These are phyloP conservation scores for Helicorthomorpha holstii DNA, from an alignment of 1,140 invertebrate genomes.

Conservation along the genomic window DNA sequence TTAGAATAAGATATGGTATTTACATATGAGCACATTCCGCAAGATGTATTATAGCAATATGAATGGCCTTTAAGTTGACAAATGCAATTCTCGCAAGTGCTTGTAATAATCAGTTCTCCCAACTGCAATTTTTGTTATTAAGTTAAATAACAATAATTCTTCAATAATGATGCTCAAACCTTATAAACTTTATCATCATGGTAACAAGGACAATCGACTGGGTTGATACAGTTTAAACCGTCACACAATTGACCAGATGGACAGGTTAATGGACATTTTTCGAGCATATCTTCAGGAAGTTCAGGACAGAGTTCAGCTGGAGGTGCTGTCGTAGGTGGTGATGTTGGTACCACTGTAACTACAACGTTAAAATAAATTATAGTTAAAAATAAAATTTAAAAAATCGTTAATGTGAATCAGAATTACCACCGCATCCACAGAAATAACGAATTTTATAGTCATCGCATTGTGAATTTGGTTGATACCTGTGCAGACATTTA, in stretches of 20 bases:
- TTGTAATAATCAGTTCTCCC: slow-evolving; percentile 43
- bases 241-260: slow-evolving; percentile 39
- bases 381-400: background rate
- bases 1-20: slow-evolving; percentile 9
- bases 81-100: slow-evolving; percentile 53
- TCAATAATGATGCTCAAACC: slow-evolving; percentile 28
- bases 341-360: slow-evolving; percentile 13
- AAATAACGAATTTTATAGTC: slow-evolving; percentile 23
- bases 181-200: slow-evolving; percentile 32
- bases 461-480: slow-evolving; percentile 17
- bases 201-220: slow-evolving; percentile 54
- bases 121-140: slow-evolving; percentile 29
- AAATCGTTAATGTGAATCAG: background rate
- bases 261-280: slow-evolving; percentile 19
- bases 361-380: background rate
- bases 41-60: slow-evolving; percentile 45
- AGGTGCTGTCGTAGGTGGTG: no score
- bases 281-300: slow-evolving; percentile 14
- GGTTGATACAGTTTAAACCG: slow-evolving; percentile 46
- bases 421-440: slow-evolving; percentile 18
- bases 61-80: slow-evolving; percentile 51
- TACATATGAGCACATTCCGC: slow-evolving; percentile 40
- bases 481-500: slow-evolving; percentile 20
- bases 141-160: no score
- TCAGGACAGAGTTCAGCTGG: slow-evolving; percentile 30